Conservation (phyloP, 2,797 vertebrate genomes). For the Enteromius mattozi region DNA sequence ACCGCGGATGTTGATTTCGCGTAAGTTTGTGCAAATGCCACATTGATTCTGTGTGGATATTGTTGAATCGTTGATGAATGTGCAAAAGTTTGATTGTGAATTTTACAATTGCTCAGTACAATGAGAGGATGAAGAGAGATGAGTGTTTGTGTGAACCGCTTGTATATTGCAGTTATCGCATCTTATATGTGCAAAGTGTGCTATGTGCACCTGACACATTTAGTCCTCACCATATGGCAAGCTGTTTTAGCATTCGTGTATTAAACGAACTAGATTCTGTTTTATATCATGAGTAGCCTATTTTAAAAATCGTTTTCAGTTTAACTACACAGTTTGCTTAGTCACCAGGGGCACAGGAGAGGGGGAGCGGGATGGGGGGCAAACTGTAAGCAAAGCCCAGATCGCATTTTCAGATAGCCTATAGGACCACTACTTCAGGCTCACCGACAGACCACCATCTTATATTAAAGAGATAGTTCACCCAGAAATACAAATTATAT, state of each 20-base stretch:
- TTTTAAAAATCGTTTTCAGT: neutral
- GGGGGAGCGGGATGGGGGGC: too few species aligned
- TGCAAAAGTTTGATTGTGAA: conserved; percentile 43
- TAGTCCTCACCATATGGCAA: conserved; percentile 21
- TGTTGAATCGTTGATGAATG: neutral
- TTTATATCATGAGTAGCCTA: neutral
- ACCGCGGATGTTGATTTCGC: conserved; percentile 69
- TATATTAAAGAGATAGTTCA: too few species aligned
- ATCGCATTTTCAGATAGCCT: too few species aligned
- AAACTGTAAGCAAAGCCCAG: too few species aligned
- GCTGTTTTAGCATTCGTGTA: neutral
- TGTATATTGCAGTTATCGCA: neutral
- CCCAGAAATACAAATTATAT: too few species aligned
- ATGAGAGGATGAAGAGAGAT: neutral
- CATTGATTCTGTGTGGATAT: neutral
- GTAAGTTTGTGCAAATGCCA: conserved; percentile 72
- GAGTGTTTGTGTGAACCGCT: neutral
- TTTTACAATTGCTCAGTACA: neutral
- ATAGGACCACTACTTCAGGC: too few species aligned
- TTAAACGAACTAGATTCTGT: neutral
- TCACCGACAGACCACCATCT: too few species aligned
- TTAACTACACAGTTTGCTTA: too few species aligned
- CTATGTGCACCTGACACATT: neutral
- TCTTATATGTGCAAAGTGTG: neutral
- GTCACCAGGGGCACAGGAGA: too few species aligned